phyloP scores from a whole-genome alignment of 2,113 vertebrate genomes.

The Alethe castanea region DNA sequence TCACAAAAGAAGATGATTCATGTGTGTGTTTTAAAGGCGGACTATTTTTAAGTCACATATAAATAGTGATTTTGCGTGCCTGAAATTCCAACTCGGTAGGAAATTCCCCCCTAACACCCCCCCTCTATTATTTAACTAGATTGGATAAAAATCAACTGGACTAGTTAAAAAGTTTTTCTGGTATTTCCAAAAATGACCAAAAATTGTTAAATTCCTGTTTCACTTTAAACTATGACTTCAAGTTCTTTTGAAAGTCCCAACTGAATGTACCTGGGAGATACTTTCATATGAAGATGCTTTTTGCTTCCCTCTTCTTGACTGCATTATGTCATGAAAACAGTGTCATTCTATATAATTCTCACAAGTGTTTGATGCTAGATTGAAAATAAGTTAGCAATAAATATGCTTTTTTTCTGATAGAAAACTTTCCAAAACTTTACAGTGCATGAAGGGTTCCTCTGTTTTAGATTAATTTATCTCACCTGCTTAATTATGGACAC shows the following conservation, averaged over 20 bases:
- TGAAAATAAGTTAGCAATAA: not conserved
- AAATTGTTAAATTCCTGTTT: not conserved
- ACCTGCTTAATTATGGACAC: not conserved
- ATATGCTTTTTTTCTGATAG: not conserved
- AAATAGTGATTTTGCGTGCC: not conserved
- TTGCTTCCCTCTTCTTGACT: not conserved
- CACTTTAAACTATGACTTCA: not conserved
- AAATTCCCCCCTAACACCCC: not conserved
- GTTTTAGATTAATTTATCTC: not conserved
- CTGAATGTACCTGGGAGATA: not conserved
- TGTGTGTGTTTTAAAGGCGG: not conserved
- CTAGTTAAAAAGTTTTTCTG: not conserved
- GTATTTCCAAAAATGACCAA: not conserved
- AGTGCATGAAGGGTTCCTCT: not conserved
- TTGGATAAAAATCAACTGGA: not conserved
- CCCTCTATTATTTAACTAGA: not conserved
- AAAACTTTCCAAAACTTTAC: not conserved
- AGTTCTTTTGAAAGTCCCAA: not conserved
- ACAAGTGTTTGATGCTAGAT: not conserved
- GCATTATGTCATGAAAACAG: not conserved
- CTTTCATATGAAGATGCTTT: not conserved
- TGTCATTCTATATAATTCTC: not conserved
- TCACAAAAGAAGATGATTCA: not conserved
- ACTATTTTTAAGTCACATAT: not conserved
- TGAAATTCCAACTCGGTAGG: not conserved